Evolutionary conservation across 2,113 vertebrate species (phyloP).

Genomic region (Electrona antarctica): DNA sequence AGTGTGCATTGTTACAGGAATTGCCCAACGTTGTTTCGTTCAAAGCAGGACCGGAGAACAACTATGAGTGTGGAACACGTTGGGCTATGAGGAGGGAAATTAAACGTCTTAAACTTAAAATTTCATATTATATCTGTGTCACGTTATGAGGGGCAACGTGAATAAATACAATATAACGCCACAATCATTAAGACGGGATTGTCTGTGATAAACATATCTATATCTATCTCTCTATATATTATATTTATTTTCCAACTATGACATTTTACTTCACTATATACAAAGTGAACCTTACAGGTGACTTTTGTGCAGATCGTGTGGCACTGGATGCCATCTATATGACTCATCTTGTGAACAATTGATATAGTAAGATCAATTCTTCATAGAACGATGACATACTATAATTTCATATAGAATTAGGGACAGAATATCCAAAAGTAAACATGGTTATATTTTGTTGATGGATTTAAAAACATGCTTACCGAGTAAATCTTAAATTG

Average conservation of each 20-base stretch:
- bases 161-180: constrained; percentile 62
- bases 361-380: constrained; percentile 45
- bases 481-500: constrained; percentile 24
- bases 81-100: too few species aligned
- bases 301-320: constrained; percentile 48
- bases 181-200: constrained; percentile 73
- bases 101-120: too few species aligned
- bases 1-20: constrained; percentile 11
- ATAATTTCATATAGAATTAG: constrained; percentile 32
- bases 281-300: constrained; percentile 58
- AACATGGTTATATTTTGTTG: constrained; percentile 25
- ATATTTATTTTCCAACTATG: constrained; percentile 55
- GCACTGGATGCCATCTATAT: constrained; percentile 49
- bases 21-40: too few species aligned
- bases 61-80: too few species aligned
- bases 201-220: constrained; percentile 74
- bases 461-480: constrained; percentile 49
- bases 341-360: constrained; percentile 57
- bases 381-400: constrained; percentile 42
- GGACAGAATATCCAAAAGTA: constrained; percentile 30
- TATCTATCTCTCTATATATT: constrained; percentile 57
- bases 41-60: too few species aligned
- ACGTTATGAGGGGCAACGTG: constrained; percentile 54
- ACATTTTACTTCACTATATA: constrained; percentile 63
- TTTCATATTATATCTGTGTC: neutral